Percentiles rank a stretch among this genome's conserved stretches.
Evolutionary conservation across 2,888 invertebrate species (phyloP).

Genomic region (Hemistola chrysoprasaria): DNA sequence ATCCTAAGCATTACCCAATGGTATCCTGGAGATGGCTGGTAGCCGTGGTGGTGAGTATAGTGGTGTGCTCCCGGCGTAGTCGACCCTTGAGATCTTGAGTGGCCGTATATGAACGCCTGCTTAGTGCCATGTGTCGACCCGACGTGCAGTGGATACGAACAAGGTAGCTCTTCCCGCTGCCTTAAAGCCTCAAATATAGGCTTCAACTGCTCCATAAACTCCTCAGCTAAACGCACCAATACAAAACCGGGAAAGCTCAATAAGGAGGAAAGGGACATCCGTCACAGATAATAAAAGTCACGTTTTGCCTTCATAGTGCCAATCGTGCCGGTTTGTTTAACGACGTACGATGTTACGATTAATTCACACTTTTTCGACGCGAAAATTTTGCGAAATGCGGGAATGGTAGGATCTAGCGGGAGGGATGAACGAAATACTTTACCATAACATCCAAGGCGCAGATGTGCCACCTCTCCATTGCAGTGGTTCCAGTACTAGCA

Average conservation of each 20-base stretch:
- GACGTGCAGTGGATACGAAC: conserved; percentile 95
- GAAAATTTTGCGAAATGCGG: conserved; percentile 57
- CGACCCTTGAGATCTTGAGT: conserved; percentile 84
- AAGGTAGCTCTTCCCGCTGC: conserved; percentile 94
- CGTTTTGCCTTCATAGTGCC: conserved; percentile 75
- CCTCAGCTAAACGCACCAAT: conserved; percentile 89
- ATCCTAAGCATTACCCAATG: conserved; percentile 87
- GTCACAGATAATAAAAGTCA: conserved; percentile 40
- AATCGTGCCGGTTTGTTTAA: conserved; percentile 53
- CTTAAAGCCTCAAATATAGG: conserved; percentile 97
- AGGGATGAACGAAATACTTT: conserved; percentile 73
- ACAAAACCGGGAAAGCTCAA: conserved; percentile 72
- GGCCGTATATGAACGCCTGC: conserved; percentile 83
- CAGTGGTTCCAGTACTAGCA: conserved; percentile 77
- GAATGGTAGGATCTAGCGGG: conserved; percentile 69
- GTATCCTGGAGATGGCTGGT: conserved; percentile 87
- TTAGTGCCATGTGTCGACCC: conserved; percentile 85
- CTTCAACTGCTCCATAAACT: conserved; percentile 97
- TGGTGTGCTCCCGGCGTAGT: conserved; percentile 84
- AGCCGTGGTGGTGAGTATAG: conserved; percentile 85
- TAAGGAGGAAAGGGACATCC: conserved; percentile 59
- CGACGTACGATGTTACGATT: conserved; percentile 60
- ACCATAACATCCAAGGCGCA: conserved; percentile 75
- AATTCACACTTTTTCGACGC: conserved; percentile 71
- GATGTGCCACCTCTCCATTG: conserved; percentile 81